Percentiles rank a stretch among this genome's conserved stretches.
phyloP scores from a whole-genome alignment of 2,113 vertebrate genomes.

The Motacilla tschutschensis region DNA sequence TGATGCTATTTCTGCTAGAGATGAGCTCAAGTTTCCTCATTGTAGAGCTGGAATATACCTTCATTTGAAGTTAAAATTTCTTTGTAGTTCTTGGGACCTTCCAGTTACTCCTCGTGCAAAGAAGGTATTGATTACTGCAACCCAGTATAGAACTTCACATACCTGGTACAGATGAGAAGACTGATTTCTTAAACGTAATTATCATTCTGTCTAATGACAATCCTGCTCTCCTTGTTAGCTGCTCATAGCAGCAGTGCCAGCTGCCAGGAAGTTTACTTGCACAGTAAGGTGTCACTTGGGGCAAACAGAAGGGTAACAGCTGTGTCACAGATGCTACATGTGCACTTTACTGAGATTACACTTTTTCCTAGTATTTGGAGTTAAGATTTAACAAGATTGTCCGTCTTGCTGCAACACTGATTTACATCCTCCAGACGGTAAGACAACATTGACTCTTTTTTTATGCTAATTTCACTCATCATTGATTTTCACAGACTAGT shows the following conservation, averaged over 20 bases:
- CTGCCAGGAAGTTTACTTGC: neutral
- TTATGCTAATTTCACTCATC: neutral
- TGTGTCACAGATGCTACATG: neutral
- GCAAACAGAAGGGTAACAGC: neutral
- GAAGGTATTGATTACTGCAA: neutral
- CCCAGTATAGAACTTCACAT: neutral
- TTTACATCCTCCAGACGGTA: conserved; percentile 83
- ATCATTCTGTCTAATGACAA: rapidly evolving
- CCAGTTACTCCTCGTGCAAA: neutral
- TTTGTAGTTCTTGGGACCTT: neutral
- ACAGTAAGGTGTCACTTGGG: neutral
- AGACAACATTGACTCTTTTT: neutral
- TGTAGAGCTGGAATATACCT: neutral
- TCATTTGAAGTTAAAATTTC: neutral
- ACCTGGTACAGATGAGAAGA: neutral
- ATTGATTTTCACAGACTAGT: neutral
- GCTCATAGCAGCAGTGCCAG: neutral
- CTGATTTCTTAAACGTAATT: neutral
- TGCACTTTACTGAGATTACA: neutral
- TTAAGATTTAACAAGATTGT: conserved; percentile 80
- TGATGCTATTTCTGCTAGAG: neutral
- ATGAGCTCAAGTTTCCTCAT: neutral
- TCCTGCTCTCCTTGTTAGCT: neutral
- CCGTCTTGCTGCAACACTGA: conserved; percentile 75
- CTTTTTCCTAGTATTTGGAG: conserved; percentile 76